These are phyloP conservation scores for Rhagoletis pomonella DNA, from an alignment of 1,140 invertebrate genomes.

Conservation along the genomic window DNA sequence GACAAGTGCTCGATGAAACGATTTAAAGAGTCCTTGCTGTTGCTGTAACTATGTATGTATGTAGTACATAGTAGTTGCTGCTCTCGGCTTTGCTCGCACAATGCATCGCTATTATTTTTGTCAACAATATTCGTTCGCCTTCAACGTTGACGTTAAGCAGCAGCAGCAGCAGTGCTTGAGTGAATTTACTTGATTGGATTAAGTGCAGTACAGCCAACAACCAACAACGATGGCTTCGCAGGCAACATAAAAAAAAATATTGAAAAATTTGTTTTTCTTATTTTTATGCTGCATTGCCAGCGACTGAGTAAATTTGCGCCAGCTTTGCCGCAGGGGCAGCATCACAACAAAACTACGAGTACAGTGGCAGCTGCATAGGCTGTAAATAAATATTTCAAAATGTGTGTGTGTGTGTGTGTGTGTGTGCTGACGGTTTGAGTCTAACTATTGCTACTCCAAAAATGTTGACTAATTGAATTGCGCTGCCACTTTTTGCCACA, in stretches of 20 bases:
- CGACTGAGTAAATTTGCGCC: neutral
- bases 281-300: neutral
- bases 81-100: too few species aligned
- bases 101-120: neutral
- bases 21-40: neutral
- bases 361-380: too few species aligned
- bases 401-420: too few species aligned
- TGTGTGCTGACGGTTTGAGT: neutral
- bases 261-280: too few species aligned
- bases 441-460: too few species aligned
- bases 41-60: neutral
- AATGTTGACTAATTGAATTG: too few species aligned
- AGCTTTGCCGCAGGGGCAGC: neutral
- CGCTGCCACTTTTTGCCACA: too few species aligned
- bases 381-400: too few species aligned
- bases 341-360: neutral
- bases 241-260: neutral
- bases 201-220: neutral
- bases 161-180: constrained; percentile 26
- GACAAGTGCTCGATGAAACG: neutral
- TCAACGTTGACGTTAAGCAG: constrained; percentile 2
- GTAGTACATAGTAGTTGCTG: too few species aligned
- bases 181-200: constrained; percentile 44
- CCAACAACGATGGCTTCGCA: neutral
- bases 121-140: constrained; percentile 2